phyloP scores from a whole-genome alignment of 2,797 vertebrate genomes.

The Lepilemur ruficaudatus region DNA sequence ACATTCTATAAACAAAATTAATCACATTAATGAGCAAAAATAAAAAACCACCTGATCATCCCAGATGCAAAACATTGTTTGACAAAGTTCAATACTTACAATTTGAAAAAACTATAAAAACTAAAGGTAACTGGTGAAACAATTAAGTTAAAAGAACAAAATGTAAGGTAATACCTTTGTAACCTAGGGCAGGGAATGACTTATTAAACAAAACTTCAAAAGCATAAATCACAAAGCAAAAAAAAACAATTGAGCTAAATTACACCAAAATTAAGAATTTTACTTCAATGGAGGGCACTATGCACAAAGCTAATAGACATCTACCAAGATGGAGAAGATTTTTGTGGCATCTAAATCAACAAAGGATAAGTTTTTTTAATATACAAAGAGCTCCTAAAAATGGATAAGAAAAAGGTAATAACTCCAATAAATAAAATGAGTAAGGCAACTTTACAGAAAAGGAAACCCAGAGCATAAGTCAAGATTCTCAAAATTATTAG shows the following conservation, averaged over 20 bases:
- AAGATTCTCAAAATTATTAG: neutral
- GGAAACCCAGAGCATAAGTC: neutral
- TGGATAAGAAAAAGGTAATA: neutral
- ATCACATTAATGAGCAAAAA: neutral
- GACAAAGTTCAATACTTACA: neutral
- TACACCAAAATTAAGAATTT: neutral
- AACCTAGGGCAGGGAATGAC: neutral
- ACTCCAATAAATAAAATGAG: neutral
- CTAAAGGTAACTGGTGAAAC: neutral
- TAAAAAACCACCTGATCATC: neutral
- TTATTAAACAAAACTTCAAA: neutral
- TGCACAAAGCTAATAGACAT: neutral
- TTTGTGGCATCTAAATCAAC: neutral
- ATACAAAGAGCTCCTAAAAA: neutral
- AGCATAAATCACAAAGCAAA: neutral
- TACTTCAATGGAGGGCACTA: neutral
- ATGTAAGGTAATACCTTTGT: neutral
- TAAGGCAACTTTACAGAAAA: neutral
- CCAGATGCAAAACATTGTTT: neutral
- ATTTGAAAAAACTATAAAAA: neutral
- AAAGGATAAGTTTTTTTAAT: neutral
- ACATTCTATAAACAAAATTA: neutral
- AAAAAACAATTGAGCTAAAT: neutral
- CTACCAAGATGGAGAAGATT: neutral
- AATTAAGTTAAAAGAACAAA: neutral